phyloP scores from a whole-genome alignment of 2,113 vertebrate species.

The Peucedramus taeniatus region DNA sequence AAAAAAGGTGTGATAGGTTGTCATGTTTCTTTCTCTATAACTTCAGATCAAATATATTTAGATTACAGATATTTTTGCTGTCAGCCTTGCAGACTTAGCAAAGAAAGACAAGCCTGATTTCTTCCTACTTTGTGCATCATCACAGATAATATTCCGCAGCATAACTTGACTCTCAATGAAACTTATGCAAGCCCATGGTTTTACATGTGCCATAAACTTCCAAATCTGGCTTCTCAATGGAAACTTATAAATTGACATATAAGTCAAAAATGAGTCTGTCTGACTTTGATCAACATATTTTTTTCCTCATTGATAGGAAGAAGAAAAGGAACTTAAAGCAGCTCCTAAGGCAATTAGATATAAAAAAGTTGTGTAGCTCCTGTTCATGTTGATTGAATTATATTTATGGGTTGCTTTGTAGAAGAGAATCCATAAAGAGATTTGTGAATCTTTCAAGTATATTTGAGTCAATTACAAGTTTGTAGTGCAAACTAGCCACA shows the following conservation, averaged over 20 bases:
- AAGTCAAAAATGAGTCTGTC: neutral
- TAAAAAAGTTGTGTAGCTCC: neutral
- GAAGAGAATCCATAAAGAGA: neutral
- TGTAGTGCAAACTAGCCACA: neutral
- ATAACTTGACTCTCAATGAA: neutral
- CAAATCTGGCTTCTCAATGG: neutral
- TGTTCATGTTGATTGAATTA: neutral
- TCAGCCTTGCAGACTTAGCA: constrained; percentile 13
- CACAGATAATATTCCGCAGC: neutral
- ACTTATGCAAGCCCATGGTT: neutral
- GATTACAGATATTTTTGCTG: constrained; percentile 51
- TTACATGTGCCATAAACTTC: neutral
- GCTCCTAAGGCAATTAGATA: neutral
- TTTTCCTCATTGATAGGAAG: neutral
- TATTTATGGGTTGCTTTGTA: neutral
- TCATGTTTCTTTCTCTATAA: constrained; percentile 42
- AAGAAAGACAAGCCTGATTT: constrained; percentile 23
- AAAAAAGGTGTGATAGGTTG: constrained; percentile 45
- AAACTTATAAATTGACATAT: neutral
- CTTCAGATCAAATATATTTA: constrained; percentile 63
- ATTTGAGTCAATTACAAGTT: neutral
- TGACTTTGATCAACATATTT: neutral
- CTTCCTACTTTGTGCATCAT: neutral
- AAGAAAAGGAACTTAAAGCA: neutral
- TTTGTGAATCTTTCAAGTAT: neutral